Base-by-base conservation (phyloP, 37 sponge, comb jelly and placozoan genomes). In the Oopsacas minuta region DNA sequence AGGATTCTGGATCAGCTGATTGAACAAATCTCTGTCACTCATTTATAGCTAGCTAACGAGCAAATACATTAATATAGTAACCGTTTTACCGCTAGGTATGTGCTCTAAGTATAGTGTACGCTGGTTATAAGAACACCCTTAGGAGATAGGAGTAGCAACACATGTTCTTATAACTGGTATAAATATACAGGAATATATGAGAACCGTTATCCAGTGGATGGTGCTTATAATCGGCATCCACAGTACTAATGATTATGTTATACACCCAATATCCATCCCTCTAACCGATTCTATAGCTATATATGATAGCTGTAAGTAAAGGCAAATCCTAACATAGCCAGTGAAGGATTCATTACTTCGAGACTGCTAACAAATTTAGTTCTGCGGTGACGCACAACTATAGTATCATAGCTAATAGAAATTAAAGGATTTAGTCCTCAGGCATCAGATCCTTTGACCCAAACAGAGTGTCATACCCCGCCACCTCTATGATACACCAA, bases 321-420 rank as follows among this genome's bases (percentile, higher is more conserved):
- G 51, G 51, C 51, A 46, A 46, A 22, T 46, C 12, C 17, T 46
- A 46, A 22, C n/a, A n/a, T n/a, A n/a, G n/a, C n/a, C n/a, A n/a
- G 75, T 3, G 30, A 3, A 61, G 22, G 28, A 12, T 61, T 61
- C 22, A 61, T 61, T 61, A 61, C 75, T 61, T n/a, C 28, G 75
- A 61, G 75, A 61, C 28, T 61, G 75, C 75, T 61, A 61, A 10
- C 20, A 61, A 61, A 46, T 46, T n/a, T n/a, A n/a, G n/a, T n/a
- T n/a, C n/a, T 42, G 12, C 8, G 49, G 8, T 42, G 49, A 8
- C 12, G 49, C 8, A 42, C 49, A 42, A 42, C 49, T 42, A 42
- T 15, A 42, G 75, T 61, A 10, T 61, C 75, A 61, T 3, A n/a
- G 75, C 75, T 61, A 61, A 15, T 17, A 17, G 15, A 17, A 42